Conservation (phyloP, 2,113 vertebrate genomes). For the Acrocephalus kingi region DNA sequence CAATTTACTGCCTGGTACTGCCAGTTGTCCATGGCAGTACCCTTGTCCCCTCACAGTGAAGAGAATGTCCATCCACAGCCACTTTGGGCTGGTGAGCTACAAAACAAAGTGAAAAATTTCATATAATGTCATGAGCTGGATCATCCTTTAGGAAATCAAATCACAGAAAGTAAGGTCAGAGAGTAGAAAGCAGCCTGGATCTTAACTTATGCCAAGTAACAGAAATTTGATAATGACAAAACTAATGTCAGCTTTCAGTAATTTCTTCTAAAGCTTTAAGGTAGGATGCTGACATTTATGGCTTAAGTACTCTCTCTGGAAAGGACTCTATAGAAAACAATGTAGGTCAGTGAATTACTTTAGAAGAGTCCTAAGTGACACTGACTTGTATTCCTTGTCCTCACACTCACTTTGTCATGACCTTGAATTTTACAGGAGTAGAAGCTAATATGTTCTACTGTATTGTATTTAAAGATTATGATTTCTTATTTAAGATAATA, state of each 20-base stretch:
- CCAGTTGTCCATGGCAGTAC: neutral
- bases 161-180: neutral
- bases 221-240: neutral
- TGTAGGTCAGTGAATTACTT: neutral
- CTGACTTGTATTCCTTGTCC: neutral
- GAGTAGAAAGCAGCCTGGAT: neutral
- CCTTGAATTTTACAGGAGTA: neutral
- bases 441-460: neutral
- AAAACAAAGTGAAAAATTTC: neutral
- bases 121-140: neutral
- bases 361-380: neutral
- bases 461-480: neutral
- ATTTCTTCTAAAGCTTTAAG: neutral
- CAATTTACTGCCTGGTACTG: neutral
- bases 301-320: neutral
- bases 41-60: neutral
- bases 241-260: neutral
- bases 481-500: neutral
- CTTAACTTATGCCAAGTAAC: neutral
- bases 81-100: accelerated
- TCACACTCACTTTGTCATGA: neutral
- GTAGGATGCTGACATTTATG: neutral
- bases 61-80: neutral
- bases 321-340: neutral
- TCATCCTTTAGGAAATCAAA: neutral